Percentiles rank a stretch among this genome's conserved stretches.
These are phyloP conservation scores for Arremon aurantiirostris DNA, from an alignment of 2,797 vertebrate species.

Conservation along the genomic window DNA sequence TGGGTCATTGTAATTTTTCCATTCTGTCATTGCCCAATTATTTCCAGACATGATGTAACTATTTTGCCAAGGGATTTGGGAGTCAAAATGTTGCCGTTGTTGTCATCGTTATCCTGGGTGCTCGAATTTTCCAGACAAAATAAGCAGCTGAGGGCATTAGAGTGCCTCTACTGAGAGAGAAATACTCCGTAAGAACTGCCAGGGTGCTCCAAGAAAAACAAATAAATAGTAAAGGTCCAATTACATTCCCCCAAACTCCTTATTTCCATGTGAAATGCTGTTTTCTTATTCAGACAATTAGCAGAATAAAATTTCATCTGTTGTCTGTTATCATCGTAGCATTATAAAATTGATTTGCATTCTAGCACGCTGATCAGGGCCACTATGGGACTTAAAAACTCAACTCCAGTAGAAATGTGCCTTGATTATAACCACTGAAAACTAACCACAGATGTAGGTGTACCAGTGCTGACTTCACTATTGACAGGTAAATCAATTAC, in stretches of 20 bases:
- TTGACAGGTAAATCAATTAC: background rate
- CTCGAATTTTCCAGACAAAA: slow-evolving; percentile 60
- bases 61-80: slow-evolving; percentile 56
- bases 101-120: slow-evolving; percentile 51
- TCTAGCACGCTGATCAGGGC: background rate
- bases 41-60: slow-evolving; percentile 62
- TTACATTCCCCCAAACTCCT: background rate
- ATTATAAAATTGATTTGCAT: background rate
- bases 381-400: background rate
- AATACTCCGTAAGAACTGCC: slow-evolving; percentile 19
- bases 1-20: slow-evolving; percentile 47
- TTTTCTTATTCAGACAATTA: slow-evolving; percentile 24
- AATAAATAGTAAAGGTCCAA: slow-evolving; percentile 2
- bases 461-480: background rate
- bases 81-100: slow-evolving; percentile 44
- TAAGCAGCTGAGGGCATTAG: slow-evolving; percentile 41
- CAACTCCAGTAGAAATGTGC: background rate
- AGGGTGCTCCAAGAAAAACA: slow-evolving; percentile 49
- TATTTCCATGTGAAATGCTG: slow-evolving; percentile 14
- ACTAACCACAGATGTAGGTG: background rate
- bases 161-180: background rate
- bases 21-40: slow-evolving; percentile 58
- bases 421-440: background rate
- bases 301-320: slow-evolving; percentile 13
- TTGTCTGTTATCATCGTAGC: background rate